Conservation (phyloP, 2,113 vertebrate genomes). For the Phocoena sinus region DNA sequence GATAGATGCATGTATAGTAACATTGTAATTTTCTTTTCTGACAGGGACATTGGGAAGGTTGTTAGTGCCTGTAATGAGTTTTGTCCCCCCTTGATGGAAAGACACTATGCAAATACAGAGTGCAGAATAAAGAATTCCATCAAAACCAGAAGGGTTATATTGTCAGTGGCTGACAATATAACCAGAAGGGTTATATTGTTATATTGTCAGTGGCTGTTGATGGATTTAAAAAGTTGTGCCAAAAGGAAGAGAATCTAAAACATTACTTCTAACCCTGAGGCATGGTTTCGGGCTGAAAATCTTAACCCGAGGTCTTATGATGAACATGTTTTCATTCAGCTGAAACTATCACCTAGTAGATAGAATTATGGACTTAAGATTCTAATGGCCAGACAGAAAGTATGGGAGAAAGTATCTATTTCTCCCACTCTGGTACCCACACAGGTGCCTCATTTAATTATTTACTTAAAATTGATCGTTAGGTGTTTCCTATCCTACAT, state of each 20-base stretch:
- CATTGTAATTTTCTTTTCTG: constrained; percentile 26
- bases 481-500: neutral
- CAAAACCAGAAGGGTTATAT: neutral
- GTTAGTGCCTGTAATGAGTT: constrained; percentile 46
- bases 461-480: neutral
- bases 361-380: neutral
- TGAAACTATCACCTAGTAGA: neutral
- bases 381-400: neutral
- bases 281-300: neutral
- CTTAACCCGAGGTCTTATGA: neutral
- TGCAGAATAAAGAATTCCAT: neutral
- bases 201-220: neutral
- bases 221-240: neutral
- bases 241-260: neutral
- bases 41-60: constrained; percentile 26
- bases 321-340: neutral
- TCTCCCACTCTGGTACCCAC: neutral
- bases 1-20: neutral
- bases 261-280: neutral
- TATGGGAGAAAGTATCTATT: neutral
- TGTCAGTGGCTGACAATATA: neutral
- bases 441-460: neutral
- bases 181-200: neutral
- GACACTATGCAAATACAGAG: constrained; percentile 41
- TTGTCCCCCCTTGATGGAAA: constrained; percentile 39